These are phyloP conservation scores for Rotaria socialis DNA, from an alignment of 2,888 invertebrate species.

Conservation along the genomic window DNA sequence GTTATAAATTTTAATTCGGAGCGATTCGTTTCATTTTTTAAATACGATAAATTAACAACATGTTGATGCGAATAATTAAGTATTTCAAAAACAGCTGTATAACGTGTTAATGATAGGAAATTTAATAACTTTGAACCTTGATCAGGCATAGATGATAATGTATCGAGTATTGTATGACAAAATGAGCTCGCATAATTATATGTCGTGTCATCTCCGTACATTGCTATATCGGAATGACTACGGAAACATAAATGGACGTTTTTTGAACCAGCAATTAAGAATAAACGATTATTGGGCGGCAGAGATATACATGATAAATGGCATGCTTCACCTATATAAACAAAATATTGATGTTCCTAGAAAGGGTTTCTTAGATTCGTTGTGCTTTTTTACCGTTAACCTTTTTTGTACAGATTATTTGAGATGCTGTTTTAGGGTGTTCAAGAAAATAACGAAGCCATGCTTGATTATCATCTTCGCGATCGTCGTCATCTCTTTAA, in stretches of 20 bases:
- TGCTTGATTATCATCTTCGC: constrained; percentile 51
- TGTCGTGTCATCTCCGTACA: not conserved
- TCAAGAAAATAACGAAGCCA: constrained; percentile 15
- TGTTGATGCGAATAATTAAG: constrained; percentile 60
- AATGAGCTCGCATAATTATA: constrained; percentile 28
- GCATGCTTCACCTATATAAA: constrained; percentile 58
- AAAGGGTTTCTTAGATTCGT: not conserved
- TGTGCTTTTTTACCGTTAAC: not conserved
- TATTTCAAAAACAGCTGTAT: constrained; percentile 60
- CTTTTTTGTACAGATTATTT: constrained; percentile 31
- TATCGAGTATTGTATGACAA: constrained; percentile 32
- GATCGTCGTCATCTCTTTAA: constrained; percentile 59
- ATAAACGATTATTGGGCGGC: constrained; percentile 50
- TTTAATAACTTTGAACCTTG: constrained; percentile 51
- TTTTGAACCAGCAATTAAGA: constrained; percentile 60
- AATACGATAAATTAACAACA: constrained; percentile 58
- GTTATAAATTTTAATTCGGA: constrained; percentile 20
- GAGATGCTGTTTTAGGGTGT: not conserved
- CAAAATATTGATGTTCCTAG: not conserved
- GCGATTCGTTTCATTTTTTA: constrained; percentile 48
- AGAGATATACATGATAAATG: constrained; percentile 58
- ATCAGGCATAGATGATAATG: constrained; percentile 48
- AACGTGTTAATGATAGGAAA: constrained; percentile 52
- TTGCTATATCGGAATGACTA: constrained; percentile 46
- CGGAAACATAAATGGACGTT: constrained; percentile 60